Conservation (phyloP, 2,797 vertebrate species). For the Typhlichthys subterraneus region DNA sequence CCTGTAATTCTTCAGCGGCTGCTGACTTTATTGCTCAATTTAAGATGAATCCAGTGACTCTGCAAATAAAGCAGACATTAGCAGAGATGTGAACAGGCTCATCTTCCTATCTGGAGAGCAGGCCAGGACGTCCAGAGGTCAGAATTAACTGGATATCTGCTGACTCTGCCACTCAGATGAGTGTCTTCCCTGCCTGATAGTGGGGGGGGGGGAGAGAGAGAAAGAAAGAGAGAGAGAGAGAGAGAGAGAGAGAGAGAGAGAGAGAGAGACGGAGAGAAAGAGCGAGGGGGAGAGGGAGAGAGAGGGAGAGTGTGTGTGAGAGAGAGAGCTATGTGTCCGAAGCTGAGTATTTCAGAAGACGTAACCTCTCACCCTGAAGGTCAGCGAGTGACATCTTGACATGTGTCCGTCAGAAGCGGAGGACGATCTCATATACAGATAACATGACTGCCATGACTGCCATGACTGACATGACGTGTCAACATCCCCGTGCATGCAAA, state of each 20-base stretch:
- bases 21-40: constrained; percentile 11
- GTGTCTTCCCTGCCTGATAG: constrained; percentile 30
- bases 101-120: constrained; percentile 17
- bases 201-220: not conserved
- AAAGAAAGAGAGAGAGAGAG: not conserved
- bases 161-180: constrained; percentile 44
- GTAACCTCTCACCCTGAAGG: too few relatives aligned
- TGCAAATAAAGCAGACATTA: constrained; percentile 27
- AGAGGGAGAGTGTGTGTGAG: constrained; percentile 19
- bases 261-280: not conserved
- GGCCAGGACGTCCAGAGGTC: constrained; percentile 39
- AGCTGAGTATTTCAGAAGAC: too few relatives aligned
- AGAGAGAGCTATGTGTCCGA: too few relatives aligned
- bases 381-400: too few relatives aligned
- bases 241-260: not conserved
- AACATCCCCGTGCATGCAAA: constrained; percentile 6
- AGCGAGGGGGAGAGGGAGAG: constrained; percentile 6
- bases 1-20: too few relatives aligned
- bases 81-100: constrained; percentile 27
- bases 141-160: constrained; percentile 40
- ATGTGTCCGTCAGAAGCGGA: too few relatives aligned
- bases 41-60: constrained; percentile 21
- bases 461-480: constrained; percentile 3
- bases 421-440: too few relatives aligned
- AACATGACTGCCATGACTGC: too few relatives aligned